A percentile compares a stretch with the other conserved stretches of the same genome.
These are phyloP conservation scores for Coturnix japonica DNA, from an alignment of 2,113 vertebrate genomes.

Conservation along the genomic window DNA sequence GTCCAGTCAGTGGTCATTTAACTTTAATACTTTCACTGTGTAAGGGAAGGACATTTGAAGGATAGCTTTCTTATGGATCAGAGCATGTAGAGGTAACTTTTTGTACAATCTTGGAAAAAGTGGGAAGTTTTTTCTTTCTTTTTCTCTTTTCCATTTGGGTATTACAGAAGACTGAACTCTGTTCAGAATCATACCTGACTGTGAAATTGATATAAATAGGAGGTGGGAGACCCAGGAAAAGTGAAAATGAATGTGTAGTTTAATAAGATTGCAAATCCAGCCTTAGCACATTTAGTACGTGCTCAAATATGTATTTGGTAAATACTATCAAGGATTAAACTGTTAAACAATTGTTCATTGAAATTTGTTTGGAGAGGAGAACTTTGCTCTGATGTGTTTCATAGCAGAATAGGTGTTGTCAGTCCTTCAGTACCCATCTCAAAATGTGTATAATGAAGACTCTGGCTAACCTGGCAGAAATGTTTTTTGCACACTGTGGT, in stretches of 20 bases:
- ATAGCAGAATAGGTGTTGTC: neutral
- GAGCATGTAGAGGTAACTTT: neutral
- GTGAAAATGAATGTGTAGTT: neutral
- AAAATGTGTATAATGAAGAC: neutral
- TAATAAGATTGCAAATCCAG: neutral
- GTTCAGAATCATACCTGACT: neutral
- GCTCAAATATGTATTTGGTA: neutral
- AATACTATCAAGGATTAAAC: neutral
- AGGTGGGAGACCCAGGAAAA: neutral
- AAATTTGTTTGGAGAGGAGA: neutral
- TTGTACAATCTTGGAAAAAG: neutral
- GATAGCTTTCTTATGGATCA: neutral
- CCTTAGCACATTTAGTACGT: neutral
- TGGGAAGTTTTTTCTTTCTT: neutral
- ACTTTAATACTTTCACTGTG: neutral
- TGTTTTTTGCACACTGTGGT: neutral
- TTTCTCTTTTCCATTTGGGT: neutral
- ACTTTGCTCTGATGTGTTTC: neutral
- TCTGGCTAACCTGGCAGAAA: neutral
- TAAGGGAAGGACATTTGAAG: neutral
- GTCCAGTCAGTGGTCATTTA: neutral
- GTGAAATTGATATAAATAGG: neutral
- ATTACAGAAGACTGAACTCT: neutral
- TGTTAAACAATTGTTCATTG: neutral
- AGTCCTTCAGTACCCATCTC: neutral